Percentiles rank a stretch among this genome's conserved stretches.
Evolutionary conservation across 2,113 vertebrate genomes (phyloP).

Genomic region (Heterochromis multidens): DNA sequence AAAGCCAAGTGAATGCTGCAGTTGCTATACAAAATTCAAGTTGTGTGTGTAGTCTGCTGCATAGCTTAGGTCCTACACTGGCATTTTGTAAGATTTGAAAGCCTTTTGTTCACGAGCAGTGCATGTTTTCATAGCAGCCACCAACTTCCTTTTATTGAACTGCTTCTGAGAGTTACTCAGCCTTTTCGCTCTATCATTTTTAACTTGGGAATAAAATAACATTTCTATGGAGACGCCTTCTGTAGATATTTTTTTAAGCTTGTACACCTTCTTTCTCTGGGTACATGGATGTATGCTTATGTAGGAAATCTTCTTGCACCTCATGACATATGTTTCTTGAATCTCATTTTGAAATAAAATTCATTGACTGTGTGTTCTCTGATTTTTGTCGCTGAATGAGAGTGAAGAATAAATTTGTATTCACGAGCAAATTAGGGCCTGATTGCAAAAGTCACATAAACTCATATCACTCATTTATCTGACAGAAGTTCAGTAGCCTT

Average conservation of each 20-base stretch:
- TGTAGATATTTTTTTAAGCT: not conserved
- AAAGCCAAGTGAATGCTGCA: not conserved
- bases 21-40: not conserved
- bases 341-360: not conserved
- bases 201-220: not conserved
- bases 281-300: not conserved
- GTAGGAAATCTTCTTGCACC: not conserved
- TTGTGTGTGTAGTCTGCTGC: not conserved
- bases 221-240: not conserved
- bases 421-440: not conserved
- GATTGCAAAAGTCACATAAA: not conserved
- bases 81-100: not conserved
- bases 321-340: not conserved
- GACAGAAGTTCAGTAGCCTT: not conserved
- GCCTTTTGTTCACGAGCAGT: not conserved
- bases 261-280: not conserved
- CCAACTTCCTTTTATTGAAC: not conserved
- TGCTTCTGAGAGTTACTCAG: not conserved
- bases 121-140: not conserved
- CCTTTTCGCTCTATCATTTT: not conserved
- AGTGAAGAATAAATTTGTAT: not conserved
- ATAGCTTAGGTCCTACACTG: not conserved
- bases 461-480: not conserved
- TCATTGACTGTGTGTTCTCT: not conserved
- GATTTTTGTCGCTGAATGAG: not conserved